These are phyloP conservation scores for Pomatorhinus ruficollis DNA, from an alignment of 2,113 vertebrate species.

Conservation along the genomic window DNA sequence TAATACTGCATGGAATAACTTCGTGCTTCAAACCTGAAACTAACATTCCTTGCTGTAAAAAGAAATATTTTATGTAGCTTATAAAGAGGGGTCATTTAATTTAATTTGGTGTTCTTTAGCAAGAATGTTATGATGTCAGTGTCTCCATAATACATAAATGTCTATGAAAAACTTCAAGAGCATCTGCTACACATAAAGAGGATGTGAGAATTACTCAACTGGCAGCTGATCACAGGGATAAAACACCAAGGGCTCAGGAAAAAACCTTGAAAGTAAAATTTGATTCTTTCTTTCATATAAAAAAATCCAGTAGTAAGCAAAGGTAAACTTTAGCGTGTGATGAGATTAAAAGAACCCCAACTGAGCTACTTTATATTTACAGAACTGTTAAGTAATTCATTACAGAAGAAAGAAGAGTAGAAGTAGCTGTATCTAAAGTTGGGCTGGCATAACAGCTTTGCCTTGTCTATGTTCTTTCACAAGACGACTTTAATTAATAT, in stretches of 20 bases:
- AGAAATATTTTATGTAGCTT: background rate
- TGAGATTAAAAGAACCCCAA: background rate
- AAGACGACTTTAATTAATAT: background rate
- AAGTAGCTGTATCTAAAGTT: background rate
- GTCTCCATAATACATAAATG: background rate
- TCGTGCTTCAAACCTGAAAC: background rate
- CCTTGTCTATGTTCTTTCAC: background rate
- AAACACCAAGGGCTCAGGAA: background rate
- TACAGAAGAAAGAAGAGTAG: background rate
- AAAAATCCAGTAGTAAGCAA: background rate
- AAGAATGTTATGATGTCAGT: background rate
- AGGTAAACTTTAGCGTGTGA: background rate
- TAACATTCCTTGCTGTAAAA: background rate
- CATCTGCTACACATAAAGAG: background rate
- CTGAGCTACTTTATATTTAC: background rate
- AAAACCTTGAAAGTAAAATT: background rate
- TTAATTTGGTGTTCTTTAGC: background rate
- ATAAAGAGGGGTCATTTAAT: background rate
- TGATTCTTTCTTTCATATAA: background rate
- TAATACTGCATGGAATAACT: background rate
- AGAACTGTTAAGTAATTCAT: background rate
- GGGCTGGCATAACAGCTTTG: background rate
- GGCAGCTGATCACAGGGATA: background rate
- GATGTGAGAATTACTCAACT: slow-evolving; percentile 18
- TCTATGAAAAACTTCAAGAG: slow-evolving; percentile 4